A percentile compares a stretch with the other conserved stretches of the same genome.
phyloP scores from a whole-genome alignment of 2,797 vertebrate genomes.

The Channallabes apus region DNA sequence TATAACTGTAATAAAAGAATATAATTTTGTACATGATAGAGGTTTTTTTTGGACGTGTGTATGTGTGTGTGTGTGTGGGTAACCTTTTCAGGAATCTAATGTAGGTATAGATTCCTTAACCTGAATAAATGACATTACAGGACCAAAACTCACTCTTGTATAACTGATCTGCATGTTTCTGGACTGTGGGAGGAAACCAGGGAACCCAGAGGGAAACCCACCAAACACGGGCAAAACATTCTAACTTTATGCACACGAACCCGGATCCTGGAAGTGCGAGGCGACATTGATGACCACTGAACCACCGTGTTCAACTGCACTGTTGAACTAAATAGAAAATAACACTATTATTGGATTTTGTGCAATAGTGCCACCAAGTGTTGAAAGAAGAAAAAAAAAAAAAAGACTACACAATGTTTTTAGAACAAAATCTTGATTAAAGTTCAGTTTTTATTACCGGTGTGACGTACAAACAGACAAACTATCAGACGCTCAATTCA shows the following conservation, averaged over 20 bases:
- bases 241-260: too few species aligned
- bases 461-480: slow-evolving; percentile 4
- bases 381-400: not conserved
- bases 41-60: not conserved
- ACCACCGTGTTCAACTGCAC: not conserved
- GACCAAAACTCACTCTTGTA: not conserved
- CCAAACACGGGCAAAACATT: too few species aligned
- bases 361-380: not conserved
- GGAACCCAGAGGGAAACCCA: too few species aligned
- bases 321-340: not conserved
- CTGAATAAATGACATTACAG: not conserved
- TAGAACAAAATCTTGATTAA: not conserved
- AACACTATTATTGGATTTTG: not conserved
- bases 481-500: not conserved
- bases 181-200: too few species aligned
- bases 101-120: not conserved
- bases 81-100: not conserved
- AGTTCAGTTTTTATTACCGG: not conserved
- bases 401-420: not conserved
- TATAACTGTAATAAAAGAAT: not conserved
- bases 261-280: too few species aligned
- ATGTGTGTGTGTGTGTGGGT: not conserved
- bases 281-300: too few species aligned
- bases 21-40: not conserved
- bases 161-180: too few species aligned